A percentile compares a stretch with the other conserved stretches of the same genome.
Conservation (phyloP, 2,113 vertebrate genomes). For the Neoarius graeffei region DNA sequence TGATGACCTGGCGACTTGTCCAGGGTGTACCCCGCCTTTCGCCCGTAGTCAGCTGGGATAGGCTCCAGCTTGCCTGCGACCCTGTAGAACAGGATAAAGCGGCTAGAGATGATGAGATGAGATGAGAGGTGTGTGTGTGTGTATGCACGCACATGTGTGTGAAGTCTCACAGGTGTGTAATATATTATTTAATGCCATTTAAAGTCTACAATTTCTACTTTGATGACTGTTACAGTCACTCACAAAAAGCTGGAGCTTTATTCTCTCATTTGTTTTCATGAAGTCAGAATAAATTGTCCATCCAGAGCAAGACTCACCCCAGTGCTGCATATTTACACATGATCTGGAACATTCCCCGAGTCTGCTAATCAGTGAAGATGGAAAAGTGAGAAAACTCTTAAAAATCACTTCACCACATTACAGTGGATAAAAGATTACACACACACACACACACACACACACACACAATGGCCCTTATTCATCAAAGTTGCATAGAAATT, state of each 20-base stretch:
- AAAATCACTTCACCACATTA: conserved; percentile 11
- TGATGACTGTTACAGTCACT: neutral
- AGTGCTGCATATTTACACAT: conserved; percentile 70
- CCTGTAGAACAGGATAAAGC: too few species aligned
- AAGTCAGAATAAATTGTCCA: conserved; percentile 56
- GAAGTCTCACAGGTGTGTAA: neutral
- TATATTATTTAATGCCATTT: conserved; percentile 2
- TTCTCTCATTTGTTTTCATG: neutral
- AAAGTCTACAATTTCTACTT: neutral
- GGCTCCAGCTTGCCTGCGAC: too few species aligned
- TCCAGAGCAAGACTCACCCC: conserved; percentile 59
- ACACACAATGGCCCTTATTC: neutral
- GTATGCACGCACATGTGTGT: too few species aligned
- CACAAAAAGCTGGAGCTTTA: conserved; percentile 14
- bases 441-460: neutral
- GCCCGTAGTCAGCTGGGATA: too few species aligned
- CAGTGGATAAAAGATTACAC: neutral
- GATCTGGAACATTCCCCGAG: conserved; percentile 62
- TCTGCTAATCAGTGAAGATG: conserved; percentile 61
- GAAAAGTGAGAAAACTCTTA: neutral
- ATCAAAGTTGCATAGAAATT: neutral
- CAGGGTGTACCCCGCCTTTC: too few species aligned
- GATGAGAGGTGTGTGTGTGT: too few species aligned
- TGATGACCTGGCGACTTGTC: too few species aligned
- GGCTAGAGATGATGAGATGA: too few species aligned